Conservation (phyloP, 30 jellyfish, hydroid and myxozoan species). For the Turritopsis rubra region DNA sequence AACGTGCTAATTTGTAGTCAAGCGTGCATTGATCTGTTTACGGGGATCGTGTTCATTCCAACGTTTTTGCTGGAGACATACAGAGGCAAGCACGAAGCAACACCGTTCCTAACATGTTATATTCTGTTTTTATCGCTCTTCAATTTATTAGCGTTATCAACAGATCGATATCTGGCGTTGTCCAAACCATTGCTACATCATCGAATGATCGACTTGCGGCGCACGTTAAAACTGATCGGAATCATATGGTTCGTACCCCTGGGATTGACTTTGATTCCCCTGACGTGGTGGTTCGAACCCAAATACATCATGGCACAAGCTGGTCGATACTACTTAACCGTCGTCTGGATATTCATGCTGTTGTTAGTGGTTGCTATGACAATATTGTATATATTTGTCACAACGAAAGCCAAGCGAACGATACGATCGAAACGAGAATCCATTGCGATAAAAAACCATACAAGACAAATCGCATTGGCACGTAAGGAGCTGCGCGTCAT, state of each 20-base stretch:
- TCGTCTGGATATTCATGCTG: slow-evolving; percentile 58
- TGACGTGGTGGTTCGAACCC: slow-evolving; percentile 49
- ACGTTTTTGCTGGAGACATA: slow-evolving; percentile 28
- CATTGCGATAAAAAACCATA: not conserved
- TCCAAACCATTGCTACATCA: slow-evolving; percentile 76
- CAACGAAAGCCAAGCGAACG: slow-evolving; percentile 49
- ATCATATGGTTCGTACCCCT: slow-evolving; percentile 60
- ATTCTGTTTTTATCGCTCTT: slow-evolving; percentile 59
- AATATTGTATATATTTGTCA: slow-evolving; percentile 40
- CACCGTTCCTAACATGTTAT: slow-evolving; percentile 40
- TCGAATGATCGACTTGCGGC: slow-evolving; percentile 41
- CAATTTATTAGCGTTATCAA: slow-evolving; percentile 61
- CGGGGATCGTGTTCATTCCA: slow-evolving; percentile 65
- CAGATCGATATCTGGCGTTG: slow-evolving; percentile 78
- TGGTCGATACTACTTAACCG: slow-evolving; percentile 19
- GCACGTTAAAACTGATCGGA: slow-evolving; percentile 44
- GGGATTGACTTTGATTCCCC: slow-evolving; percentile 44
- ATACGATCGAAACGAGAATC: slow-evolving; percentile 47
- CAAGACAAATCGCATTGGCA: slow-evolving; percentile 35
- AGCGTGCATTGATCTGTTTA: slow-evolving; percentile 64
- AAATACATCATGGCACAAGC: slow-evolving; percentile 8
- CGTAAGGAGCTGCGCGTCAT: slow-evolving; percentile 69
- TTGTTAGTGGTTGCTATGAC: slow-evolving; percentile 52
- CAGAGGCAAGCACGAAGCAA: slow-evolving; percentile 7
- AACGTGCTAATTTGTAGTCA: slow-evolving; percentile 78